Conservation (phyloP, 1,140 invertebrate genomes). For the Pseudomyrmex pallidus region DNA sequence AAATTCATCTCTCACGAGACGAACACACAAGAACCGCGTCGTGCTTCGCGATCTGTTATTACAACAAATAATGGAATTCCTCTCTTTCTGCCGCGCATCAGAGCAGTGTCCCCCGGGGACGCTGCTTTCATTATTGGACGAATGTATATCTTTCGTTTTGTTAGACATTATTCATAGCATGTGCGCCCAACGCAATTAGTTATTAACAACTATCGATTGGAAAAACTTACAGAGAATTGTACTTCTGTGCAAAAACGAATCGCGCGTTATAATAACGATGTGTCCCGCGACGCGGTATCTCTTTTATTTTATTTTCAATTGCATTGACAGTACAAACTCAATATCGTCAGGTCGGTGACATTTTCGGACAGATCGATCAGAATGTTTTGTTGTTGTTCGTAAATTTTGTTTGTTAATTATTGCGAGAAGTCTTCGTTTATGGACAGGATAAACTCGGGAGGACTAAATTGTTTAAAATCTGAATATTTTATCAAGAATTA, state of each 20-base stretch:
- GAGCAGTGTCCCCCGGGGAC: conserved; percentile 5
- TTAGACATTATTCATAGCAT: conserved; percentile 49
- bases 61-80: conserved; percentile 45
- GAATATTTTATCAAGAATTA: too few relatives aligned
- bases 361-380: too few relatives aligned
- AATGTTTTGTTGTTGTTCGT: too few relatives aligned
- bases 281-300: too few relatives aligned
- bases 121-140: conserved; percentile 26
- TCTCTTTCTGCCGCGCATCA: conserved; percentile 5
- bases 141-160: background rate
- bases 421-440: too few relatives aligned
- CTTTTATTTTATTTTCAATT: too few relatives aligned
- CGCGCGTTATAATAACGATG: too few relatives aligned
- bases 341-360: too few relatives aligned
- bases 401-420: too few relatives aligned
- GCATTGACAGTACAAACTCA: too few relatives aligned
- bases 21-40: conserved; percentile 15
- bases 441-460: too few relatives aligned
- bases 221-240: background rate
- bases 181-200: conserved; percentile 38
- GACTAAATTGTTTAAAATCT: too few relatives aligned
- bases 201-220: conserved; percentile 41
- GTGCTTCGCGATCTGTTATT: conserved; percentile 51
- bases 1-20: conserved; percentile 25
- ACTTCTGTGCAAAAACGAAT: background rate